Base-by-base conservation (phyloP, 2,888 invertebrate genomes). In the Gibbula magus region DNA sequence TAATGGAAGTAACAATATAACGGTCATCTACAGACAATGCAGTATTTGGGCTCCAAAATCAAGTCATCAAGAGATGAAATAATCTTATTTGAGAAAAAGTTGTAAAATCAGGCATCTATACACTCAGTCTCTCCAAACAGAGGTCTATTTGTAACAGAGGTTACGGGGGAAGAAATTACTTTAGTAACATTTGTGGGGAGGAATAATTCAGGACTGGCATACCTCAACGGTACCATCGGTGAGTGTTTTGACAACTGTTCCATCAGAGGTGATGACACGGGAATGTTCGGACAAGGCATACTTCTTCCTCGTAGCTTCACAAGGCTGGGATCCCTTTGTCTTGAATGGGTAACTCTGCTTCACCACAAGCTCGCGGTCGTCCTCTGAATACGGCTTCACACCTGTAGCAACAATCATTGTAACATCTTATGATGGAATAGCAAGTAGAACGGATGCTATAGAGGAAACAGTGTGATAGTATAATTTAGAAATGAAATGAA, bases 171-270 rank as follows among this genome's bases (percentile, higher is more conserved):
- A n/a, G n/a, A n/a, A n/a, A n/a, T n/a, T n/a, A n/a, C n/a, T 54
- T 10, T 10, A 54, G 1, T 20, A n/a, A n/a, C 7, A 56, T 56
- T n/a, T 56, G 5, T 56, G 20, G 20, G 18, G 1, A 56, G 20
- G 7, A 56, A 3, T 56, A n/a, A n/a, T 13, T 2, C 1, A 29
- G 13, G 16, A 25, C 5, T 67, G 29, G 32, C 83, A 77, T 80
- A 92, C 92, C 90, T 91, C 88, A 16, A 89, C 83, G 32, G 88
- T 88, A n/a, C 92, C 92, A 84, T 93, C 91, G 45, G 85, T 80
- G 91, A 92, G 90, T 74, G 89, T 91, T 82, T 91, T 91, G 81
- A 93, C 86, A 8, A 93, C 92, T 8, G 89, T 90, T 16, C 93
- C 93, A 81, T 92, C 92, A 10, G 89, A 87, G 22, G 90, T 91